A percentile compares a stretch with the other conserved stretches of the same genome.
Evolutionary conservation across 2,113 vertebrate genomes (phyloP).

Genomic region (Neopipo cinnamomea): DNA sequence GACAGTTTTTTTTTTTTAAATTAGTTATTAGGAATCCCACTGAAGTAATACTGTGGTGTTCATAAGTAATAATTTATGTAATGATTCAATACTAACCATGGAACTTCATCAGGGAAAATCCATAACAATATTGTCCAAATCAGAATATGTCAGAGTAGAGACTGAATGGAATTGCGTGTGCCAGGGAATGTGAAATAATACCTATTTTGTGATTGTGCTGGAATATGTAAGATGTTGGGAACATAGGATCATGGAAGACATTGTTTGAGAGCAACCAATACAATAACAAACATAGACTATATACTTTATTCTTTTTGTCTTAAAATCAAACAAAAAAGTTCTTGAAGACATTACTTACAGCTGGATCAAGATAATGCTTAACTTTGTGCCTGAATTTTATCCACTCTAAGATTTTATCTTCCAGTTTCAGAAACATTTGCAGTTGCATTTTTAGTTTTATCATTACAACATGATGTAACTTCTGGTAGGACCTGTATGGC

Average conservation of each 20-base stretch:
- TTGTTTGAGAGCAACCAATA: not conserved
- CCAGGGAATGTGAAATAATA: not conserved
- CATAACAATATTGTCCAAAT: not conserved
- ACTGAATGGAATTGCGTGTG: not conserved
- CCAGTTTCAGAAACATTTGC: not conserved
- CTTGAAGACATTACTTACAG: not conserved
- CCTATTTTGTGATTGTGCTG: not conserved
- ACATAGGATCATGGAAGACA: not conserved
- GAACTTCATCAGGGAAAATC: not conserved
- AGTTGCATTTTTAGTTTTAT: not conserved
- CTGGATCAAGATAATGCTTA: not conserved
- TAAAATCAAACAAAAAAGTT: not conserved
- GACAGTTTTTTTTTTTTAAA: not conserved
- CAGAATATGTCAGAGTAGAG: not conserved
- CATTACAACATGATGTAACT: accelerated
- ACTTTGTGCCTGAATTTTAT: not conserved
- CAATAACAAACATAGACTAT: not conserved
- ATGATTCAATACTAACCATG: not conserved
- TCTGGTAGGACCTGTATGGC: not conserved
- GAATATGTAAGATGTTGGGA: not conserved
- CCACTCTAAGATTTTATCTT: not conserved
- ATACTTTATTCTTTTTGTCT: not conserved
- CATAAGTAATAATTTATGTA: not conserved
- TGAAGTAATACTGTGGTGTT: not conserved
- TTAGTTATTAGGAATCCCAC: not conserved